Base-by-base conservation (phyloP, 2,888 invertebrate species). In the Amorpha juglandis region DNA sequence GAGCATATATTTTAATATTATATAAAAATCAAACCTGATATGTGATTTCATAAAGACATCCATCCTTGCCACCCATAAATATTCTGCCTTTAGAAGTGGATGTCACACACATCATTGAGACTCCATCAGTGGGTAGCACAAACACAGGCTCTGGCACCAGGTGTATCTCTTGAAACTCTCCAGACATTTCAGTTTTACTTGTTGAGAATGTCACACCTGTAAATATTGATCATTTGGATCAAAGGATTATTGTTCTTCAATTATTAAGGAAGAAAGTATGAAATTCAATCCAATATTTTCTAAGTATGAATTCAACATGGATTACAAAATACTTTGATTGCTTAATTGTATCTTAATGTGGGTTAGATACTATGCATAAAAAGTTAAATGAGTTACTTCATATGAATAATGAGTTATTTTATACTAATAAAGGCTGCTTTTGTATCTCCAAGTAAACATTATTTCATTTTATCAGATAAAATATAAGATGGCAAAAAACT, bases 71-170 rank as follows among this genome's bases (percentile, higher is more conserved):
- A 21, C 98, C 98, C 86, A 99, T 95, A 87, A 99, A 99, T 76
- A 99, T 97, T 71, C 99, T 94, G 0, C 99, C 99, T 77, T 94
- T 95, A 14, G 94, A 94, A 4, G 97, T 97, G 21, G 98, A 97
- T 68, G 95, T 95, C 65, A 99, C 96, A 67, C 96, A 96, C 77
- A 96, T 96, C 81, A 98, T 96, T 63, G 96, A 95, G 27, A 97
- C 95, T 74, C 97, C 98, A 90, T 98, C 99, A 16, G 98, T 98
- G 1, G 98, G 96, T 52, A 99, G 92, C 3, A 97, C 96, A 93
- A 98, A 99, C 64, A 99, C 96, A n/a, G 99, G 98, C 81, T 98
- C 98, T 11, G 98, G 97, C 70, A 99, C 96, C 63, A 99, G 92
- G 82, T 98, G 98, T 94, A 99, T 97, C 89, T 98, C 97, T 79